Evolutionary conservation across 1,140 invertebrate species (phyloP).

Genomic region (Drosophila carrolli): DNA sequence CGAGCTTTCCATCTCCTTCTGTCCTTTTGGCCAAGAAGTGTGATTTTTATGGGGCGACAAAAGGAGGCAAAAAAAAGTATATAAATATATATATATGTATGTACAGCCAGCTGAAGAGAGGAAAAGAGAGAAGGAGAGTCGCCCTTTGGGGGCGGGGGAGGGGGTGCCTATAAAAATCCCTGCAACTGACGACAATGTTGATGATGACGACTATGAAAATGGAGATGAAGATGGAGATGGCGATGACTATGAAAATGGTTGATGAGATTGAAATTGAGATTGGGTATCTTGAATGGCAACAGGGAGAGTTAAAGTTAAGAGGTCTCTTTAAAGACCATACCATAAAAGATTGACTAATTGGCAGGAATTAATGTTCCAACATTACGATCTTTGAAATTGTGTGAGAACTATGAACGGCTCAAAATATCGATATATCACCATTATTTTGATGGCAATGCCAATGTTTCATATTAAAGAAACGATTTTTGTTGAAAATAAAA

Average conservation of each 20-base stretch:
- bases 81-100: constrained; percentile 2
- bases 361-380: neutral
- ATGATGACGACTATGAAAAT: constrained; percentile 57
- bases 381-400: too few relatives aligned
- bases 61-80: constrained; percentile 28
- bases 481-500: too few relatives aligned
- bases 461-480: too few relatives aligned
- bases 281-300: constrained; percentile 10
- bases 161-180: constrained; percentile 57
- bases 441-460: too few relatives aligned
- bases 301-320: neutral
- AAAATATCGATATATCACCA: neutral
- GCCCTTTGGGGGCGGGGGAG: constrained; percentile 7
- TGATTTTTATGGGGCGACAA: constrained; percentile 54
- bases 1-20: constrained; percentile 22
- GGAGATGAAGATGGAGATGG: constrained; percentile 42
- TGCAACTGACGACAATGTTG: constrained; percentile 50
- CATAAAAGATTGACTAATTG: constrained; percentile 4
- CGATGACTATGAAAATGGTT: constrained; percentile 39
- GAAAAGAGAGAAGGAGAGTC: constrained; percentile 7
- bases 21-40: constrained; percentile 36
- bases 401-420: too few relatives aligned
- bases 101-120: neutral
- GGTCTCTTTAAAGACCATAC: neutral
- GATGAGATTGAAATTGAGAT: constrained; percentile 31